Evolutionary conservation across 1,140 invertebrate species (phyloP).

Genomic region (Acyrthosiphon pisum): DNA sequence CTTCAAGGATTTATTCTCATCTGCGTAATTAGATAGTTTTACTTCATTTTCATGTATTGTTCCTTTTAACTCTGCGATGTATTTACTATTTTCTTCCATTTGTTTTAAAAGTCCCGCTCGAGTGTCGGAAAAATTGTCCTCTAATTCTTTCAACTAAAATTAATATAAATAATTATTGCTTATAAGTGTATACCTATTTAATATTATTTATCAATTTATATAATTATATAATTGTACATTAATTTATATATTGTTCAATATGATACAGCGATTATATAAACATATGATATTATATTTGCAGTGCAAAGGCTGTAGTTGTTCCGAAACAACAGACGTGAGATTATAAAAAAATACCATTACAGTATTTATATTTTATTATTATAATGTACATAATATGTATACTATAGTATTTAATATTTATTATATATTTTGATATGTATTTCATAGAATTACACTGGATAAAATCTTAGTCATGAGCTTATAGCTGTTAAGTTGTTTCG

Average conservation of each 20-base stretch:
- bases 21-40: neutral
- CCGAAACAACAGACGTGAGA: too few relatives aligned
- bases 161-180: neutral
- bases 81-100: slow-evolving; percentile 55
- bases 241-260: neutral
- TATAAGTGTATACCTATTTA: neutral
- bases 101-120: slow-evolving; percentile 33
- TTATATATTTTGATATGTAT: too few relatives aligned
- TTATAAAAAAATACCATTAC: too few relatives aligned
- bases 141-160: slow-evolving; percentile 50
- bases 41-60: slow-evolving; percentile 34
- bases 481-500: too few relatives aligned
- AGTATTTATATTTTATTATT: too few relatives aligned
- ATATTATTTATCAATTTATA: neutral
- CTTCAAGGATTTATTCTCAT: slow-evolving; percentile 39
- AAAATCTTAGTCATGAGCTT: too few relatives aligned
- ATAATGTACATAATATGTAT: too few relatives aligned
- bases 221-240: neutral
- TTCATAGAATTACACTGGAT: too few relatives aligned
- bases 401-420: too few relatives aligned
- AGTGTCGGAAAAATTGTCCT: slow-evolving; percentile 44
- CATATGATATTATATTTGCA: too few relatives aligned
- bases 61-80: slow-evolving; percentile 42
- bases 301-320: too few relatives aligned
- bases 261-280: too few relatives aligned